These are phyloP conservation scores for Propithecus deckenii DNA, from an alignment of 2,797 vertebrate genomes.

Conservation along the genomic window DNA sequence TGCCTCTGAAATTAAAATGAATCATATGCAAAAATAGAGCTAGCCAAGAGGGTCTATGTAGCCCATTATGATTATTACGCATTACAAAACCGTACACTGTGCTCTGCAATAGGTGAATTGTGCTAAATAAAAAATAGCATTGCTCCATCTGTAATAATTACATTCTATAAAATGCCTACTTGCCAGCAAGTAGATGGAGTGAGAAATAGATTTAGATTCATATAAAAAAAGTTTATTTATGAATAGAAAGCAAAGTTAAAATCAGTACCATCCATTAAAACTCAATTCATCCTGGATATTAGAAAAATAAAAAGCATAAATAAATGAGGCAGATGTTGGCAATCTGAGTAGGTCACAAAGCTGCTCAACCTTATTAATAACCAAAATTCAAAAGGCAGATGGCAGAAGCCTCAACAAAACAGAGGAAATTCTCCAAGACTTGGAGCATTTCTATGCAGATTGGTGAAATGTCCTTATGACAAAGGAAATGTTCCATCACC, in stretches of 20 bases:
- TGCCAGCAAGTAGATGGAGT: conserved; percentile 42
- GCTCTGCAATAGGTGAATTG: conserved; percentile 69
- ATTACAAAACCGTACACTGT: conserved; percentile 25
- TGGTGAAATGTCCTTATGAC: conserved; percentile 46
- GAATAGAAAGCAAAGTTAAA: conserved; percentile 71
- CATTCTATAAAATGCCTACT: conserved; percentile 53
- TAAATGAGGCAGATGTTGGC: conserved; percentile 70
- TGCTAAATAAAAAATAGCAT: conserved; percentile 68
- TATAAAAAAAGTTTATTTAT: conserved; percentile 56
- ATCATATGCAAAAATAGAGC: conserved; percentile 70
- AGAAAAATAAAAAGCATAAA: conserved; percentile 58
- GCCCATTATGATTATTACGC: conserved; percentile 65
- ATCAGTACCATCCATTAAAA: conserved; percentile 64
- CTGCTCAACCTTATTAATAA: conserved; percentile 67
- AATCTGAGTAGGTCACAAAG: conserved; percentile 55
- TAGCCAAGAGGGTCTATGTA: conserved; percentile 44
- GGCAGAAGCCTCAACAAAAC: conserved; percentile 49
- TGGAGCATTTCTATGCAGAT: conserved; percentile 55
- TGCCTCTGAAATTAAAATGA: conserved; percentile 78
- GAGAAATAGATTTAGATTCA: conserved; percentile 52
- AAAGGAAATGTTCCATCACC: conserved; percentile 54
- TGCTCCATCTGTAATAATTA: conserved; percentile 51
- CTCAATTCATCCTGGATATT: conserved; percentile 61
- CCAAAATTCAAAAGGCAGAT: conserved; percentile 70
- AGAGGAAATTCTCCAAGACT: conserved; percentile 55